Base-by-base conservation (phyloP, 1,140 invertebrate species). In the Neodiprion virginianus region DNA sequence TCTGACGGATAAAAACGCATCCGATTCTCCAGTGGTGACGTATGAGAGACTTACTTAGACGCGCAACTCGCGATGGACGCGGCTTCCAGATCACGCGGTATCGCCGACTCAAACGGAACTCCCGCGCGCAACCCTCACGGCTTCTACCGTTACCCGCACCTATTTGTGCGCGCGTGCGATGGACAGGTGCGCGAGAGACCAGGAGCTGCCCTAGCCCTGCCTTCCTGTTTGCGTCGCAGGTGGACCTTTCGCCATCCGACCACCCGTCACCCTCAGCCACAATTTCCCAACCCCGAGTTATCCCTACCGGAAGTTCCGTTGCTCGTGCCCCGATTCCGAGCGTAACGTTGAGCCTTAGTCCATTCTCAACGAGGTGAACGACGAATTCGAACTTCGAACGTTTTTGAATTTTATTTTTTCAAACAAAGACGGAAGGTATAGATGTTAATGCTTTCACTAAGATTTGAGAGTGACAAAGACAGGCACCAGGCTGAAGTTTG, bases 81-180 rank as follows among this genome's bases (percentile, higher is more conserved):
- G 28, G 5, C 28, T 12, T 14, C 11, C 53, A 61, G 53, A 61
- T 61, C 53, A 61, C 53, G 53, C 4, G 28, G 28, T 5, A 40
- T 40, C 28, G 53, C 53, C 53, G 53, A 8, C 53, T 61, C 53
- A 17, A 17, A 61, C n/a, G 0, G 53, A 17, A 61, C 53, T 61
- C 53, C 53, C 53, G 53, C 53, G 53, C 53, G n/a, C 53, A 61
- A 61, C 53, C 53, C 53, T 61, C 53, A 17, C 53, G 11, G 11
- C 53, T 61, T 17, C n/a, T 61, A 17, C 53, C 53, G 53, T 61
- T 61, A 61, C 53, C 53, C 53, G 53, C 53, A 40, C 28, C 28
- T 61, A 61, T 61, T 61, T 61, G 53, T 61, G 53, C 53, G 53
- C 53, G 53, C 53, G 53, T 61, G 53, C 53, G 53, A 61, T 61